Conservation (phyloP, 2,113 vertebrate species). For the Struthio camelus region DNA sequence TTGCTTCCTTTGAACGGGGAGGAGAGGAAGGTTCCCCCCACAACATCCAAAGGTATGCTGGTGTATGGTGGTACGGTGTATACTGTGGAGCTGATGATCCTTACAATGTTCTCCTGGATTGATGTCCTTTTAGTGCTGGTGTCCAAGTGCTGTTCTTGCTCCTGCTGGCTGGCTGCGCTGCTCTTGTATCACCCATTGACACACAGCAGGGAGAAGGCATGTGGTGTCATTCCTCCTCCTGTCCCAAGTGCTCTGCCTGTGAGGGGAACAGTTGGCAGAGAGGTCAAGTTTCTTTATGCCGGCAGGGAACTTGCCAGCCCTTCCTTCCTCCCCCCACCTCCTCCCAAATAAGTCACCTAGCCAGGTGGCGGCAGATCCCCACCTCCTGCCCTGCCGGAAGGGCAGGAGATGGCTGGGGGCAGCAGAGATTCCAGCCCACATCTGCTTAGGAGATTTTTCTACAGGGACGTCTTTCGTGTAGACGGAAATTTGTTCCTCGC, state of each 20-base stretch:
- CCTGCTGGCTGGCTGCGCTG: neutral
- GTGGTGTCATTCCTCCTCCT: neutral
- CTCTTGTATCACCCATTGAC: neutral
- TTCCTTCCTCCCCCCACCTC: slow-evolving; percentile 21
- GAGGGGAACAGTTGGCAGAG: neutral
- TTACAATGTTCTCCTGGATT: neutral
- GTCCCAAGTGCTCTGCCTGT: neutral
- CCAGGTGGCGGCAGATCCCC: neutral
- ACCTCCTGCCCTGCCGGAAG: neutral
- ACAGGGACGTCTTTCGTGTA: neutral
- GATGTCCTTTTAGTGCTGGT: neutral
- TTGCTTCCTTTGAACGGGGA: neutral
- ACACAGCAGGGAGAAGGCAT: neutral
- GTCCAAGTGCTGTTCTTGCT: neutral
- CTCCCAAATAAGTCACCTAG: neutral
- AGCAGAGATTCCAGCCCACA: slow-evolving; percentile 20
- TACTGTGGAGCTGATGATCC: neutral
- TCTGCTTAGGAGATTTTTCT: neutral
- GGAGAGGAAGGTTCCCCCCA: neutral
- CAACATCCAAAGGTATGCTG: neutral
- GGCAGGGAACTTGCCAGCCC: neutral
- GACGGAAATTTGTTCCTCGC: neutral
- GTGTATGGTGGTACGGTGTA: neutral
- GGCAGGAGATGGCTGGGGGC: neutral
- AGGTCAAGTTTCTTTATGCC: slow-evolving; percentile 2